Evolutionary conservation across 2,797 vertebrate species (phyloP).

Genomic region (Chaetodon trifasciatus): DNA sequence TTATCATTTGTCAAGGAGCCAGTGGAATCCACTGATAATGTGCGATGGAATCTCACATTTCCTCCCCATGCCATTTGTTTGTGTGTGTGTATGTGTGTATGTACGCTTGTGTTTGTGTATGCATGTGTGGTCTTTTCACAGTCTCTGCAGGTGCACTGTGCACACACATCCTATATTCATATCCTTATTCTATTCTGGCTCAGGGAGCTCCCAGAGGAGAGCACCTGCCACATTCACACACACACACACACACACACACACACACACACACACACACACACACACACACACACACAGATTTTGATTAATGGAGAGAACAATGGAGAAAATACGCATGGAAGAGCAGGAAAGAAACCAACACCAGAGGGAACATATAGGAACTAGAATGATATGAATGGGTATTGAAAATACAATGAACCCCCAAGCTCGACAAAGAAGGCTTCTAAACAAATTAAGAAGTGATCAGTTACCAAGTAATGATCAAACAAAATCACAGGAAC

Average conservation of each 20-base stretch:
- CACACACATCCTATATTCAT: constrained; percentile 85
- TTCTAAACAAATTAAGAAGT: constrained; percentile 22
- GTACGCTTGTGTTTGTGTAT: constrained; percentile 7
- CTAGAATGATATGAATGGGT: constrained; percentile 50
- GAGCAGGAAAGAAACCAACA: constrained; percentile 54
- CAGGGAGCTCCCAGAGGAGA: constrained; percentile 76
- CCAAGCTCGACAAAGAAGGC: constrained; percentile 11
- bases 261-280: constrained; percentile 17
- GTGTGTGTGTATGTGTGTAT: constrained; percentile 21
- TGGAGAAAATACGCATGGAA: constrained; percentile 50
- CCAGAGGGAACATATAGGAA: constrained; percentile 55
- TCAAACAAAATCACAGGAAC: constrained; percentile 7
- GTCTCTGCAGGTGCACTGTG: constrained; percentile 83
- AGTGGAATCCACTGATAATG: constrained; percentile 62
- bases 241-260: constrained; percentile 27
- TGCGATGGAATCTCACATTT: constrained; percentile 76
- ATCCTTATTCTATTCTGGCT: constrained; percentile 85
- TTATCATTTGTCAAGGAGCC: constrained; percentile 52
- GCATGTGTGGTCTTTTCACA: constrained; percentile 72
- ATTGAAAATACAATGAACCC: constrained; percentile 55
- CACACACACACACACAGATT: constrained; percentile 24
- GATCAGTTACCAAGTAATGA: constrained; percentile 31
- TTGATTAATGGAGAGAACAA: constrained; percentile 67
- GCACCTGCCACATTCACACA: constrained; percentile 75
- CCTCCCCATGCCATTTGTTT: constrained; percentile 63